Evolutionary conservation across 2,888 invertebrate genomes (phyloP).

Genomic region (Tortricodes alternella): DNA sequence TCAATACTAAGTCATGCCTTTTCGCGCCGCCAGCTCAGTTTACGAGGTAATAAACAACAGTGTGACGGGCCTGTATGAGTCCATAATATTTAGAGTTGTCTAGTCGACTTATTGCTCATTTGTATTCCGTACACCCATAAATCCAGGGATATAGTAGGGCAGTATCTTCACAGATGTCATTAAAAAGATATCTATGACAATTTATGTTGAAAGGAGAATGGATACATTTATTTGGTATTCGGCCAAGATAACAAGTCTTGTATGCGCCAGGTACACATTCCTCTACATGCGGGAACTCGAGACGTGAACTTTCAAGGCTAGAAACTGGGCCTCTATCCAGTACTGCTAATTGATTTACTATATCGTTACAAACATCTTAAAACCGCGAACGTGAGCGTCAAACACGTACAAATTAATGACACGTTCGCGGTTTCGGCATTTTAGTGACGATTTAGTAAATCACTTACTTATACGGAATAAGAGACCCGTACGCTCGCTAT

Average conservation of each 20-base stretch:
- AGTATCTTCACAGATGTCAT: conserved; percentile 40
- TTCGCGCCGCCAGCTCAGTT: conserved; percentile 68
- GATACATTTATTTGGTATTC: conserved; percentile 21
- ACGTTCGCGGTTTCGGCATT: no score
- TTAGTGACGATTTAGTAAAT: no score
- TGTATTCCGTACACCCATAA: conserved; percentile 65
- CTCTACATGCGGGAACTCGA: background rate
- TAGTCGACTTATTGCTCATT: conserved; percentile 55
- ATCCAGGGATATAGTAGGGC: conserved; percentile 52
- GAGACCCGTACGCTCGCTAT: no score
- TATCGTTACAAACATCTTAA: no score
- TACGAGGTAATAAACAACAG: conserved; percentile 71
- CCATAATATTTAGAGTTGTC: conserved; percentile 65
- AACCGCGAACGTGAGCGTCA: no score
- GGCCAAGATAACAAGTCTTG: background rate
- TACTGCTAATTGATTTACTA: no score
- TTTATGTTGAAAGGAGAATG: conserved; percentile 30
- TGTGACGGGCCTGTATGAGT: conserved; percentile 60
- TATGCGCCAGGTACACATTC: background rate
- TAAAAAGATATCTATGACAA: conserved; percentile 34
- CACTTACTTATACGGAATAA: no score
- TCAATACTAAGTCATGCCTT: conserved; percentile 71
- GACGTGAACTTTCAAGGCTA: background rate
- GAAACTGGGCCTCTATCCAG: no score
- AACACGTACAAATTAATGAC: no score